Base-by-base conservation (phyloP, 2,797 vertebrate genomes). In the Benthosema pterotum region DNA sequence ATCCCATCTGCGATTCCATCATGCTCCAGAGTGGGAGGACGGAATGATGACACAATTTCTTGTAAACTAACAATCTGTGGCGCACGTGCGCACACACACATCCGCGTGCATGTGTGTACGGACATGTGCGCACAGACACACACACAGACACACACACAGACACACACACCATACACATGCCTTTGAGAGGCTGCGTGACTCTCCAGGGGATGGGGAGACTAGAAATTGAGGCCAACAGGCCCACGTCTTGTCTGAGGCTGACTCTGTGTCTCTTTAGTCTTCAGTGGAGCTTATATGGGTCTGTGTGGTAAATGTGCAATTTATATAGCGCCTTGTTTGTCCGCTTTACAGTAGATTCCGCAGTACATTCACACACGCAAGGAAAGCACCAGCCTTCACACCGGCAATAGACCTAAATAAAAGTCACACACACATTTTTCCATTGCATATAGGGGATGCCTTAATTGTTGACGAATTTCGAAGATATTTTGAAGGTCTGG, bases 201-300 rank as follows among this genome's bases (percentile, higher is more conserved):
- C 32, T 32, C 32, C 28, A 46, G 71, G 84, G 80, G 80, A 78
- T 47, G 32, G 81, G 22, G 38, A 5, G 6, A 74, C 72, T 69
- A 22, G 75, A 82, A 74, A 90, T 88, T 46, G 71, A 82, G 87
- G 85, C 87, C 81, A 84, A 78, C 85, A 86, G 83, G 84, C 67
- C 72, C 78, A 75, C 57, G 82, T 76, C 77, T 80, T 71, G 74
- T 86, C 82, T 83, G 72, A 42, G 65, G 68, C 77, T 83, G 79
- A 83, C 80, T n/a, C n/a, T 78, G 71, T 71, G 67, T 69, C 32
- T 83, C 74, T 57, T 87, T 72, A 72, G 74, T 83, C 74, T 57
- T 87, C 74, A 72, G 74, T 46, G 63, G 63, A 76, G 75, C 69
- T 76, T 52, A 72, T 70, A 77, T 25, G 22, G 3, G 22, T 25